Percentiles rank a stretch among this genome's conserved stretches.
Evolutionary conservation across 2,113 vertebrate species (phyloP).

Genomic region (Coptodon rendalli): DNA sequence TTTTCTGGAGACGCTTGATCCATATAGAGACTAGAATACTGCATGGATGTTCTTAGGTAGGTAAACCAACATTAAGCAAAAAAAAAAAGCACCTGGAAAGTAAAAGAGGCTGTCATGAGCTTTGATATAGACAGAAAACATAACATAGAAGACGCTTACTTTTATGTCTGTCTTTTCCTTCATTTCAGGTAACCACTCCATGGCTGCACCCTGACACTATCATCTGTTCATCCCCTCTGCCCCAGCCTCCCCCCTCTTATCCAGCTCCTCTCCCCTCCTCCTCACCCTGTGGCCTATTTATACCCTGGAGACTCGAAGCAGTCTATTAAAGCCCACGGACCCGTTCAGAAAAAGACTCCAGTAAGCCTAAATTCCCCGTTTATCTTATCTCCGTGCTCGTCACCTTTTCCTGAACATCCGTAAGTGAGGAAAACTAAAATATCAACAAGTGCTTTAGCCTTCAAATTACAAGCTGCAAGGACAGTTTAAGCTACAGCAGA

Average conservation of each 20-base stretch:
- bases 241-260: not conserved
- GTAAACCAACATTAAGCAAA: not conserved
- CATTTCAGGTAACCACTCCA: constrained; percentile 8
- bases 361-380: not conserved
- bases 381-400: not conserved
- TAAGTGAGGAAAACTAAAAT: not conserved
- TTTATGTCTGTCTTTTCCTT: not conserved
- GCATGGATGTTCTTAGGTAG: not conserved
- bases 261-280: constrained; percentile 23
- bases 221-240: constrained; percentile 38
- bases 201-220: constrained; percentile 40
- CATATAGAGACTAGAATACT: not conserved
- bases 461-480: not conserved
- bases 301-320: constrained; percentile 45
- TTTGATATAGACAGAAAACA: not conserved
- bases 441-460: not conserved
- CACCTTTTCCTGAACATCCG: not conserved
- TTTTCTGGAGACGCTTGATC: not conserved
- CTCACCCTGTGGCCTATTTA: constrained; percentile 59
- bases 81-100: not conserved
- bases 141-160: not conserved
- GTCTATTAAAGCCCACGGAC: constrained; percentile 38
- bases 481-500: not conserved
- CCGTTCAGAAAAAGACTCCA: constrained; percentile 16
- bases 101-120: not conserved